phyloP scores from a whole-genome alignment of 2,888 invertebrate species.

The Cotesia congregata region DNA sequence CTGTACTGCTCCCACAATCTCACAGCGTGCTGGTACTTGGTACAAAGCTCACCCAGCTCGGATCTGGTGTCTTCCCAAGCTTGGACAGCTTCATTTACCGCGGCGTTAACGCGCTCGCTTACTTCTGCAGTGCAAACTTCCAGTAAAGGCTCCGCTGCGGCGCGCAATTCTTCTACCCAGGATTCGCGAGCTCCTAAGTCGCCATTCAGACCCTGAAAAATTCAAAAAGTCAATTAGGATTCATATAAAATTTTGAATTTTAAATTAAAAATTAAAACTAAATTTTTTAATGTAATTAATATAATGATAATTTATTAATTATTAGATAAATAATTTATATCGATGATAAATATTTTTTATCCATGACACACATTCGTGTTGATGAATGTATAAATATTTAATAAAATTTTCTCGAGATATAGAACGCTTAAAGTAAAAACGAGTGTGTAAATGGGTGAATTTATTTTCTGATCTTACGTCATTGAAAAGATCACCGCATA shows the following conservation, averaged over 20 bases:
- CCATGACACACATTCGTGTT: not conserved
- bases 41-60: slow-evolving; percentile 82
- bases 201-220: slow-evolving; percentile 79
- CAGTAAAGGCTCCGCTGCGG: slow-evolving; percentile 81
- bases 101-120: slow-evolving; percentile 80
- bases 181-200: slow-evolving; percentile 83
- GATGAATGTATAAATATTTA: not conserved
- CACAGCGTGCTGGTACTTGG: slow-evolving; percentile 85
- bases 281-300: slow-evolving; percentile 43
- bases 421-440: slow-evolving; percentile 13
- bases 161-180: slow-evolving; percentile 79
- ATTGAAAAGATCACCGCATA: not conserved
- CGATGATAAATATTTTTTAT: not conserved
- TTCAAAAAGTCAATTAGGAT: slow-evolving; percentile 7
- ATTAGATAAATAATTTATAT: slow-evolving; percentile 1
- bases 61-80: slow-evolving; percentile 86
- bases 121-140: slow-evolving; percentile 80
- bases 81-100: slow-evolving; percentile 83
- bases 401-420: not conserved
- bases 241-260: not conserved
- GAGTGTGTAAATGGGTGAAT: not conserved
- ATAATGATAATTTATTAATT: not conserved
- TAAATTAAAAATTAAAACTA: not conserved
- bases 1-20: slow-evolving; percentile 86
- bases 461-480: slow-evolving; percentile 5